Base-by-base conservation (phyloP, 2,113 vertebrate species). In the Elgaria multicarinata region DNA sequence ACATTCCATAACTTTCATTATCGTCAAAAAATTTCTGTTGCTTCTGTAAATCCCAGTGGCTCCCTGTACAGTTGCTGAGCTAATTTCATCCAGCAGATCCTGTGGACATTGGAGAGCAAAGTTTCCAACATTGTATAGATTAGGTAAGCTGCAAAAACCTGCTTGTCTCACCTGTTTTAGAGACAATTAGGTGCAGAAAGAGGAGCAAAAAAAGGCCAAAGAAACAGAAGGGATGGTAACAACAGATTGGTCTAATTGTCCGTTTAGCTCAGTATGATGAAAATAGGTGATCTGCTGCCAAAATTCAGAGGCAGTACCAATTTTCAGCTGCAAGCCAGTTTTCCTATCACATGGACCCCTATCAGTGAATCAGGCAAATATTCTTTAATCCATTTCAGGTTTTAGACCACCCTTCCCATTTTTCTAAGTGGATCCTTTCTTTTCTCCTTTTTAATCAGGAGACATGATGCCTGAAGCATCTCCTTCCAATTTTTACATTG, bases 1-100 rank as follows among this genome's bases (percentile, higher is more conserved):
- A 42, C 87, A 72, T 44, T 75, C 55, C 71, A 83, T 74, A 89
- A 46, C 53, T 46, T n/a, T 50, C 55, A 89, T 89, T 50, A 66
- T 55, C 44, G 22, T 87, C 8, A n/a, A 69, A 50, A 72, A 22
- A 88, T n/a, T 64, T 50, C 53, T 74, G 22, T 77, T 55, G 18
- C 87, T 83, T 64, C 28, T 50, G 58, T 75, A 64, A 89, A 83
- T 83, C 69, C 87, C 80, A 89, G 13, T 26, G 20, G 69, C 36
- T 64, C 2, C 39, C 39, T 76, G 13, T 16, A 62, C 55, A 46
- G 18, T 46, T 75, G 69, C 80, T 66, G 69, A 75, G 69, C 53
- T 83, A 83, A 75, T 83, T 83, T 89, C 22, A 46, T 83, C 53
- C 75, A 28, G 6, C 69, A 74, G 20, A 53, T 58, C 53, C 67